phyloP scores from a whole-genome alignment of 1,140 invertebrate species.

The Scylla paramamosain region DNA sequence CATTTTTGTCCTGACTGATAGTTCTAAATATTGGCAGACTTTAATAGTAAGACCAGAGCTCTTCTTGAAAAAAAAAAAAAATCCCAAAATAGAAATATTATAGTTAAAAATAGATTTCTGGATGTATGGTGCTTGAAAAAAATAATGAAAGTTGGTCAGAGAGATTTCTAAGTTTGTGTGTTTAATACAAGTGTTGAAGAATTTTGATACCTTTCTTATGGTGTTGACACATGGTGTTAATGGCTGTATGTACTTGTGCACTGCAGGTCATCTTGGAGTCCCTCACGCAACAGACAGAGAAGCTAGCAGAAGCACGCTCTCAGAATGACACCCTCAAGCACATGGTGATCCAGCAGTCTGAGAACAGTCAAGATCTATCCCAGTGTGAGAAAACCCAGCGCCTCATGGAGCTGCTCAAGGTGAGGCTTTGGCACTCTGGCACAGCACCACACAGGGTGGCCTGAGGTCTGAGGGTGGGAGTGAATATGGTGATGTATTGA shows the following conservation, averaged over 20 bases:
- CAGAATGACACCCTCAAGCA: constrained; percentile 86
- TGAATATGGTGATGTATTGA: no score
- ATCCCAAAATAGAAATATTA: no score
- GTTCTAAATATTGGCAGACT: no score
- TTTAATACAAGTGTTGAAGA: background rate
- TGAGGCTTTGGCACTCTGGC: background rate
- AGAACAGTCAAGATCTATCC: constrained; percentile 79
- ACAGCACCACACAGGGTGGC: no score
- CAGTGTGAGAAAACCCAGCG: constrained; percentile 82
- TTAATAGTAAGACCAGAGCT: no score
- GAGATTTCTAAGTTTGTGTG: background rate
- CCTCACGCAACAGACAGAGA: constrained; percentile 94
- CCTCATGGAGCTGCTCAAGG: constrained; percentile 80
- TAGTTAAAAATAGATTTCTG: no score
- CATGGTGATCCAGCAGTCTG: constrained; percentile 84
- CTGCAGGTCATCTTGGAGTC: constrained; percentile 85
- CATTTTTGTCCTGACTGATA: no score
- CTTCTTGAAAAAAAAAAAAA: no score
- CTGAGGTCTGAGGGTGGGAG: no score
- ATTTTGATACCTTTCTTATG: background rate
- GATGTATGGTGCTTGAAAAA: background rate
- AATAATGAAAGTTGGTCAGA: background rate
- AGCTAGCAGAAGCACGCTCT: constrained; percentile 87
- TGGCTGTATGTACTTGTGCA: background rate
- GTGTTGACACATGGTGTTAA: no score